Evolutionary conservation across 2,888 invertebrate species (phyloP), one percentile per base, ranked within the genome.

Genomic region (Drosophila cognata): DNA sequence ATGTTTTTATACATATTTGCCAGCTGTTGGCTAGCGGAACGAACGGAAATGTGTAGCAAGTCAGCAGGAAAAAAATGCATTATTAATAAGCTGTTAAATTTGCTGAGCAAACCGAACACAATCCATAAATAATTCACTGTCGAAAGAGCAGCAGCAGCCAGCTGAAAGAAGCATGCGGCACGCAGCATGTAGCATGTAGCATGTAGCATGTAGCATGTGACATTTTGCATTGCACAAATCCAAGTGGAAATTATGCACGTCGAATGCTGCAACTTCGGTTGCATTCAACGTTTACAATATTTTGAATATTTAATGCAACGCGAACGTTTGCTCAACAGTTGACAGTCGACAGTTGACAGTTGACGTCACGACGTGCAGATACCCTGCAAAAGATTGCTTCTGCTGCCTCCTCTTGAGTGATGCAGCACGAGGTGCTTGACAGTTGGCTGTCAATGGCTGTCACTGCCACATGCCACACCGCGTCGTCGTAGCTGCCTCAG

Each of bases 41-140:
- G 58, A 80, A 29, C 46, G 66, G 62, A 62, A 73, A 73, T 66
- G 71, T 73, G 72, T 69, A 65, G 72, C 86, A 66, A 86, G 84
- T 84, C 84, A 87, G 79, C 79, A 74, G 73, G 35, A 65, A 57
- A 79, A 81, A 81, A 84, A 88, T 85, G 77, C 82, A 85, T 88
- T 85, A 85, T 88, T 85, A 85, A 85, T 85, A 85, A 87, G 85
- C 89, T 81, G 85, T 89, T 88, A 88, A 88, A 88, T 88, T 85
- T 87, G 89, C 86, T 84, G 89, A 87, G 87, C 87, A 85, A 85
- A 86, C 87, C 86, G 77, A 86, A 86, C 68, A 68, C 72, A 71
- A 69, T 64, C 66, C 76, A 84, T 85, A 85, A 86, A 85, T 85
- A 85, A 87, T 88, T 81, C 82, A 84, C 72, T 28, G 56, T 50